Evolutionary conservation across 2,797 vertebrate genomes (phyloP), one percentile per base, ranked within the genome.

Genomic region (Scomberomorus guttatus): DNA sequence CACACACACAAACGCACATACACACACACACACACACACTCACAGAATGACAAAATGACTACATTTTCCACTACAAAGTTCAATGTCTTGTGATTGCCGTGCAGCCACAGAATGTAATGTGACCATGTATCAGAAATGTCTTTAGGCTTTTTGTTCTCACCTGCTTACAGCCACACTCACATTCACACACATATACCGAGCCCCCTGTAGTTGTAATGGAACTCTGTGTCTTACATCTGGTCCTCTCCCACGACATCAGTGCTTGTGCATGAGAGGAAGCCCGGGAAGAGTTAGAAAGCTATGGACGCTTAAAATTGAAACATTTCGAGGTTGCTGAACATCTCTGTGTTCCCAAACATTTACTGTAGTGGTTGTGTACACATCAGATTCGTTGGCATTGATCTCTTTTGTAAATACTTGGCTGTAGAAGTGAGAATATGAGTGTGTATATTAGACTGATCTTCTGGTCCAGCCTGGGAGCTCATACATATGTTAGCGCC

Each of bases 41-140:
- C 87, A 88, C 90, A 87, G 60, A 87, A 82, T 89, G 87, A 92
- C 91, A 91, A 62, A 84, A 87, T 89, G 81, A 94, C 85, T 89
- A 93, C 54, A 71, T 82, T 87, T 92, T 88, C 78, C 89, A 92
- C 94, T 90, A 93, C 84, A 87, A 88, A 83, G 64, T 84, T 87
- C 72, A 84, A 89, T 61, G 59, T 82, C 73, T 86, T 68, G 88
- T 71, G 83, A 89, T 80, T 63, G 69, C 83, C 0, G 42, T 50
- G 85, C 81, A 88, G 79, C 72, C 85, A 86, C 84, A 90, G 80
- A 82, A 82, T 83, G 55, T 90, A 70, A 92, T 87, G 81, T 86
- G 89, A 93, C 89, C 74, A 87, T 72, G 90, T 90, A 83, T 90
- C 91, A 91, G 89, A 93, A 93, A 94, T 85, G 81, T 89, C 86